These are phyloP conservation scores for Elgaria multicarinata DNA, from an alignment of 2,113 vertebrate genomes.

Conservation along the genomic window DNA sequence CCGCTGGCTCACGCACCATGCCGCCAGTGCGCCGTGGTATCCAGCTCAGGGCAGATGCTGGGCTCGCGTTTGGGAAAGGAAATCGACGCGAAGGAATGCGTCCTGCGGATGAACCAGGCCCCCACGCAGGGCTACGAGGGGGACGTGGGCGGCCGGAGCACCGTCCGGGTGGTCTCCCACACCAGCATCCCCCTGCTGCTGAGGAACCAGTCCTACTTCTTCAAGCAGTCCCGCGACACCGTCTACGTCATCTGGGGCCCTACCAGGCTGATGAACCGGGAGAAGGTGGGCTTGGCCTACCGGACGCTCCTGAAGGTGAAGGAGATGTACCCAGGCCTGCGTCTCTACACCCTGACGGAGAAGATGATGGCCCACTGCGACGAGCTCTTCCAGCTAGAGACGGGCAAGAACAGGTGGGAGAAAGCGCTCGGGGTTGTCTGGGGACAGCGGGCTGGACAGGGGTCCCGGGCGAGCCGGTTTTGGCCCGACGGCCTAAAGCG, in stretches of 20 bases:
- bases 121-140: slow-evolving; percentile 86
- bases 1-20: slow-evolving; percentile 72
- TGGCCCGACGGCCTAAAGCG: too few species aligned
- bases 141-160: slow-evolving; percentile 88
- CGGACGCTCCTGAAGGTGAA: slow-evolving; percentile 79
- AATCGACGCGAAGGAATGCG: slow-evolving; percentile 85
- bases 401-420: slow-evolving; percentile 92
- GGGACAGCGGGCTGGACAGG: too few species aligned
- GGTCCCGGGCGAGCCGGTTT: too few species aligned
- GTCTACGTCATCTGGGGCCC: slow-evolving; percentile 94
- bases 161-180: slow-evolving; percentile 89
- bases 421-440: background rate
- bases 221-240: slow-evolving; percentile 82
- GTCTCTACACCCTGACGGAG: slow-evolving; percentile 86
- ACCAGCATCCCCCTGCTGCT: slow-evolving; percentile 90
- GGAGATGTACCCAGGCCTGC: slow-evolving; percentile 77
- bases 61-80: slow-evolving; percentile 79
- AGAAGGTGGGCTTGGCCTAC: slow-evolving; percentile 83
- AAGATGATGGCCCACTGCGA: slow-evolving; percentile 89
- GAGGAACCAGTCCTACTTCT: slow-evolving; percentile 85
- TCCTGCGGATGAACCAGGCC: slow-evolving; percentile 94
- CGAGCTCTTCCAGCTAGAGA: slow-evolving; percentile 90
- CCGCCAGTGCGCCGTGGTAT: slow-evolving; percentile 87
- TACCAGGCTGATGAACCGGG: slow-evolving; percentile 84
- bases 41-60: slow-evolving; percentile 96